A percentile compares a stretch with the other conserved stretches of the same genome.
phyloP scores from a whole-genome alignment of 2,888 invertebrate species.

The Notodonta ziczac region DNA sequence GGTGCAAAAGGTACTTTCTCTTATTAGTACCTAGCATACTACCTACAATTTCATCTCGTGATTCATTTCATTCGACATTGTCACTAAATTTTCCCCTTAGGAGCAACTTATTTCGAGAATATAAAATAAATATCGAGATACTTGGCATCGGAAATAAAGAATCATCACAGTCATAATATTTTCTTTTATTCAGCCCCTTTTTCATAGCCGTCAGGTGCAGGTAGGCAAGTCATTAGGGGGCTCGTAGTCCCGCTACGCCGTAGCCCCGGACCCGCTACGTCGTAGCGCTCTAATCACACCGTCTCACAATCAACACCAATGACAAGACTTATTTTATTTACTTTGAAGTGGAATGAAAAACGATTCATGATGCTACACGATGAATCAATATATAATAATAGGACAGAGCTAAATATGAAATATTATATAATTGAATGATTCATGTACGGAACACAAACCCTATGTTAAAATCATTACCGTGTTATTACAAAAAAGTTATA shows the following conservation, averaged over 20 bases:
- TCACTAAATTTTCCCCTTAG: background rate
- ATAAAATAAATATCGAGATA: conserved; percentile 24
- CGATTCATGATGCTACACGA: background rate
- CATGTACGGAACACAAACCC: too few species aligned
- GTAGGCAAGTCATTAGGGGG: conserved; percentile 66
- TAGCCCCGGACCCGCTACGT: conserved; percentile 40
- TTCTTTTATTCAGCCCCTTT: conserved; percentile 60
- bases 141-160: conserved; percentile 41
- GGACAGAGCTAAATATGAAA: too few species aligned
- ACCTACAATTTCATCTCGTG: too few species aligned
- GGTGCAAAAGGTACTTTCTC: too few species aligned
- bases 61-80: background rate
- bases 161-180: conserved; percentile 52
- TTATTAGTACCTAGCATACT: too few species aligned
- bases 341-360: background rate
- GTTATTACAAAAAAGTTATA: too few species aligned
- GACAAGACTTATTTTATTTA: conserved; percentile 27
- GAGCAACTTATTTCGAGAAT: conserved; percentile 10
- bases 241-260: conserved; percentile 45
- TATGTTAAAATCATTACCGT: too few species aligned
- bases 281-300: conserved; percentile 51
- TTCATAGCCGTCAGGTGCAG: conserved; percentile 69
- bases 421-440: too few species aligned
- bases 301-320: conserved; percentile 53
- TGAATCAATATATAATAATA: too few species aligned